A percentile compares a stretch with the other conserved stretches of the same genome.
Conservation (phyloP, 2,113 vertebrate species). For the Peromyscus maniculatus region DNA sequence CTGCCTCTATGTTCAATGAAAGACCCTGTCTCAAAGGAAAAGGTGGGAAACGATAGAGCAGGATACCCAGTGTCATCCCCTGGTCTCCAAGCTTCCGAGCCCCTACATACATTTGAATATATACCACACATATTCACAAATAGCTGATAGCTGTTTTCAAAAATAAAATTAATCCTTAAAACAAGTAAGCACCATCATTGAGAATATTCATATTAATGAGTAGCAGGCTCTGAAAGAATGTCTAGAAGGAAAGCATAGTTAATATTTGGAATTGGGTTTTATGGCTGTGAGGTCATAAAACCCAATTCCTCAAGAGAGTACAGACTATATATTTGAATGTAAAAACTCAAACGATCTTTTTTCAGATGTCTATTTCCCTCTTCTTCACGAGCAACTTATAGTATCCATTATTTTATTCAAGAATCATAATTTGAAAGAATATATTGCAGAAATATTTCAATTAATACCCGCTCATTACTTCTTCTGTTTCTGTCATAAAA, state of each 20-base stretch:
- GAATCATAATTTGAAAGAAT: slow-evolving; percentile 30
- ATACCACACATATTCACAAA: background rate
- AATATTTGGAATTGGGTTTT: slow-evolving; percentile 47
- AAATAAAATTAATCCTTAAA: slow-evolving; percentile 64
- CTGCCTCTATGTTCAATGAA: background rate
- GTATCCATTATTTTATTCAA: slow-evolving; percentile 40
- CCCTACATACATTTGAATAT: background rate
- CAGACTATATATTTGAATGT: slow-evolving; percentile 22
- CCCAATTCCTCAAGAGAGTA: background rate
- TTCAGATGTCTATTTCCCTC: slow-evolving; percentile 36
- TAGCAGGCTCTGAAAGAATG: background rate
- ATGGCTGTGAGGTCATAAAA: background rate
- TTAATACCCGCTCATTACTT: background rate
- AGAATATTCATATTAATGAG: background rate
- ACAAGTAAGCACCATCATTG: background rate
- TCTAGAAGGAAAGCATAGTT: background rate
- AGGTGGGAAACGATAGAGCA: background rate
- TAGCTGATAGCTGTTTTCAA: slow-evolving; percentile 46
- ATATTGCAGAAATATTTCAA: background rate
- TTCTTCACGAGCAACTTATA: slow-evolving; percentile 8
- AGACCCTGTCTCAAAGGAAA: background rate
- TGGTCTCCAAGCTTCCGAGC: background rate
- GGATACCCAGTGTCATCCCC: background rate
- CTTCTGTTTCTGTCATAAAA: background rate
- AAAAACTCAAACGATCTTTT: slow-evolving; percentile 30